phyloP scores from a whole-genome alignment of 2,797 vertebrate genomes.

The Sebastes trivittatus region DNA sequence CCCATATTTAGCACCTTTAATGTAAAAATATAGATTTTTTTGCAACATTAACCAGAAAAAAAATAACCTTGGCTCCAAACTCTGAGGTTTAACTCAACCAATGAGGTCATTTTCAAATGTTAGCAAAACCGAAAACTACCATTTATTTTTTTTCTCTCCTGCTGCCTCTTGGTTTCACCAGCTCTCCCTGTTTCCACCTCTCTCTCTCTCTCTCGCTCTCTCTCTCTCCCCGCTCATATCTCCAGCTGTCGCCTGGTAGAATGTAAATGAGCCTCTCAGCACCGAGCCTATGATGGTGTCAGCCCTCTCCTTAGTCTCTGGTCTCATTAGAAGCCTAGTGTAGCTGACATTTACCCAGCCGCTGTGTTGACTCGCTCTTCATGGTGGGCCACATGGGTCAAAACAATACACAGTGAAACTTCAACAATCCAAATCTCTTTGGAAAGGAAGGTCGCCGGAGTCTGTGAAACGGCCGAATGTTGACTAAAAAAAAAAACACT shows the following conservation, averaged over 20 bases:
- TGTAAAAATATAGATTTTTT: neutral
- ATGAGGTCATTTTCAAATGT: slow-evolving; percentile 6
- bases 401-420: slow-evolving; percentile 56
- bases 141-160: slow-evolving; percentile 1
- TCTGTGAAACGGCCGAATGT: neutral
- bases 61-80: neutral
- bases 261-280: slow-evolving; percentile 75
- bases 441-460: slow-evolving; percentile 9
- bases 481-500: neutral
- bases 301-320: slow-evolving; percentile 65
- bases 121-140: slow-evolving; percentile 32
- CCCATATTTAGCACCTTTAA: too few relatives aligned
- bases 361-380: slow-evolving; percentile 65
- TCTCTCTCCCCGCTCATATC: slow-evolving; percentile 27
- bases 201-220: slow-evolving; percentile 6
- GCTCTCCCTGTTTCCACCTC: neutral
- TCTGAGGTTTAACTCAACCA: neutral
- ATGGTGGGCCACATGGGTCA: slow-evolving; percentile 60
- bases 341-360: slow-evolving; percentile 74
- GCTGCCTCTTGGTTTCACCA: slow-evolving; percentile 5
- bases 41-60: neutral
- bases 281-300: slow-evolving; percentile 63
- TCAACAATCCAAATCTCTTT: slow-evolving; percentile 21
- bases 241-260: slow-evolving; percentile 69
- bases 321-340: slow-evolving; percentile 70